phyloP scores from a whole-genome alignment of 2,888 invertebrate species.

The Drosophila nigricruria region DNA sequence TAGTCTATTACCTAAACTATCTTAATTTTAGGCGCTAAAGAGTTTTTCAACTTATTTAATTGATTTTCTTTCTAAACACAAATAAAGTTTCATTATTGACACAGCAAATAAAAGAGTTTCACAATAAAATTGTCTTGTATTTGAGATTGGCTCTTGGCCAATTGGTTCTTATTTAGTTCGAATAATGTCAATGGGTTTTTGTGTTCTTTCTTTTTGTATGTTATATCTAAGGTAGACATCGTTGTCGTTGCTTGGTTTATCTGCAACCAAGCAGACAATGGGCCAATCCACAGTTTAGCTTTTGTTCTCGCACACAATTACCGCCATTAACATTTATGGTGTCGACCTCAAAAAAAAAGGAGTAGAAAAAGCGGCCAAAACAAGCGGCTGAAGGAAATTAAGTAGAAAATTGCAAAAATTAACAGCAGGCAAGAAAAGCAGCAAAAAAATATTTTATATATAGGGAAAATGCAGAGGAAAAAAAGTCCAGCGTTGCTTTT shows the following conservation, averaged over 20 bases:
- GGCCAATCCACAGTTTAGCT: slow-evolving; percentile 28
- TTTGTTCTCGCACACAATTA: slow-evolving; percentile 55
- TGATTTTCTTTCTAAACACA: not conserved
- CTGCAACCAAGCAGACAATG: slow-evolving; percentile 45
- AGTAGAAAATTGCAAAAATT: slow-evolving; percentile 80
- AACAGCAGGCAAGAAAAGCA: slow-evolving; percentile 52
- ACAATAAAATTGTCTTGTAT: not conserved
- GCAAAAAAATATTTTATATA: slow-evolving; percentile 11
- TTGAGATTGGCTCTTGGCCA: slow-evolving; percentile 6
- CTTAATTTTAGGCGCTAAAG: too few relatives aligned
- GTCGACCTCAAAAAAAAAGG: slow-evolving; percentile 52
- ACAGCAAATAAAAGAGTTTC: not conserved
- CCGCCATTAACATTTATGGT: slow-evolving; percentile 71
- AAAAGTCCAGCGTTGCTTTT: slow-evolving; percentile 31
- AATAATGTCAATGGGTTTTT: slow-evolving; percentile 29
- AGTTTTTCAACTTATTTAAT: too few relatives aligned
- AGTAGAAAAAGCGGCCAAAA: slow-evolving; percentile 31
- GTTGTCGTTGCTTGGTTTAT: slow-evolving; percentile 27
- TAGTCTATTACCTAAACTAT: too few relatives aligned
- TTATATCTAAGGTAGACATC: slow-evolving; percentile 2
- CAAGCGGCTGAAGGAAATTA: slow-evolving; percentile 69
- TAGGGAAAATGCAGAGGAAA: slow-evolving; percentile 36
- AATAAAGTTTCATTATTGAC: not conserved
- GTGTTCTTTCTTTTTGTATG: not conserved
- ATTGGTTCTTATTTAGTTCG: slow-evolving; percentile 39